Base-by-base conservation (phyloP, 2,113 vertebrate species). In the Cynopterus brachyotis region DNA sequence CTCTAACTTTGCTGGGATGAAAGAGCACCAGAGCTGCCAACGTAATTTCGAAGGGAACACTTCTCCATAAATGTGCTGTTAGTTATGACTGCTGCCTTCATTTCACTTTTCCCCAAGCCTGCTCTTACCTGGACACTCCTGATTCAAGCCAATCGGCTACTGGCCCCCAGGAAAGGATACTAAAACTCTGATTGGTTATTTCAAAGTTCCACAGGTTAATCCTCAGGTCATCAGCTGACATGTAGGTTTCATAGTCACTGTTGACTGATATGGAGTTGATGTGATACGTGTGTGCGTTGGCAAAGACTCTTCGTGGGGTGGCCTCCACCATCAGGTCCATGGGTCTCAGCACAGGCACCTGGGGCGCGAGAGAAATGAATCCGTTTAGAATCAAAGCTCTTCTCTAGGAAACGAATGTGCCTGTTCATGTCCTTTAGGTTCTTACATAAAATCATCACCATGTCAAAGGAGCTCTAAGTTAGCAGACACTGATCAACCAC, bases 191-290 rank as follows among this genome's bases (percentile, higher is more conserved):
- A 97, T 99, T 99, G 0, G 99, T 99, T 98, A 99, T 99, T 98
- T 99, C 99, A 96, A 99, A 99, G 98, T 99, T 99, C 99, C 99
- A 99, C 84, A 99, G 99, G 98, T 99, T 99, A 98, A 99, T 99
- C 98, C 99, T 98, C 97, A 99, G 99, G 98, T 99, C 99, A 2
- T 99, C 99, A 0, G 99, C 99, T 4, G 99, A 99, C 99, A 99
- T 99, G 98, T 98, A 99, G 45, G 99, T 99, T 98, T 99, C 99
- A 9, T 99, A 99, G 99, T 99, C 99, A 0, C 99, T 99, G 98
- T 99, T 99, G 98, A 99, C 99, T 0, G 99, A 99, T 98, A 99
- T 99, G 98, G 99, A 99, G 98, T 99, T 99, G 99, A 99, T 99
- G 98, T 99, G 99, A 98, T 99, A 99, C 9, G 99, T 99, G 96